Conservation (phyloP, 2,113 vertebrate genomes). For the Phasianus colchicus region DNA sequence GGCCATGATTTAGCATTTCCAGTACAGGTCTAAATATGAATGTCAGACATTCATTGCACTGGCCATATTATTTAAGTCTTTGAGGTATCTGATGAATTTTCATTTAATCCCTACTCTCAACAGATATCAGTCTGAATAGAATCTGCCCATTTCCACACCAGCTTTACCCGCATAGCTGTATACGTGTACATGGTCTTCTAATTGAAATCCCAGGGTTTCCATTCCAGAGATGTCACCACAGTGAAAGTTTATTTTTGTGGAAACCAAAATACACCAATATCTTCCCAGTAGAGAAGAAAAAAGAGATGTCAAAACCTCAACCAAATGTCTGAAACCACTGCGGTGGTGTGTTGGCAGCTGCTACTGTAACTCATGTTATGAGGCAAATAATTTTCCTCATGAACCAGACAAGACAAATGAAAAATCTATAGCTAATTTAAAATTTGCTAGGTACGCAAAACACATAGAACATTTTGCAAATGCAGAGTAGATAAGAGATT, state of each 20-base stretch:
- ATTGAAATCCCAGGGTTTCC: neutral
- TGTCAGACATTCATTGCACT: neutral
- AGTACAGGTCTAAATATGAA: neutral
- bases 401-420: neutral
- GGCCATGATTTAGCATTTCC: no score
- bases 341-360: neutral
- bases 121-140: neutral
- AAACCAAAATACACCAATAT: neutral
- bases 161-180: neutral
- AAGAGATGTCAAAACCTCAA: neutral
- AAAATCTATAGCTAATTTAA: slow-evolving; percentile 32
- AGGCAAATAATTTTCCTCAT: slow-evolving; percentile 17
- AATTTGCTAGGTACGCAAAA: neutral
- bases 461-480: neutral
- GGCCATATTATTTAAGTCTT: neutral
- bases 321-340: neutral
- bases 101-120: neutral
- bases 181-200: neutral
- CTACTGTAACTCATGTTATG: neutral
- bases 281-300: neutral
- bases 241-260: neutral
- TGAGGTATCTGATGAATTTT: neutral
- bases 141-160: neutral
- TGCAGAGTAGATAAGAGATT: neutral
- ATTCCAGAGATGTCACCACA: neutral